Percentiles rank a stretch among this genome's conserved stretches.
Evolutionary conservation across 2,888 invertebrate genomes (phyloP).

Genomic region (Latheticus oryzae): DNA sequence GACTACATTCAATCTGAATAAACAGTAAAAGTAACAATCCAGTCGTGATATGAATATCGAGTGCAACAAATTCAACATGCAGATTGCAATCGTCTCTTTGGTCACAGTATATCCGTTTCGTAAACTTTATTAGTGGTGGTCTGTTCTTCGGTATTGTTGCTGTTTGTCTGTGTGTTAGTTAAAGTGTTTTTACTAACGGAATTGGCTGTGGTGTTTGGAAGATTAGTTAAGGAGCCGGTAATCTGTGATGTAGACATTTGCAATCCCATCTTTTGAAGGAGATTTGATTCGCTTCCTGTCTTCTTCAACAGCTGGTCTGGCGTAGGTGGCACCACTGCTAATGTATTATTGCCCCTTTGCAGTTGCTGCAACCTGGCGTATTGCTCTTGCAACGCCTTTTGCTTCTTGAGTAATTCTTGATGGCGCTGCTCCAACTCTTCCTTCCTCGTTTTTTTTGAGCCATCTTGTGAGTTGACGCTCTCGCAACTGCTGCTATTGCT

Average conservation of each 20-base stretch:
- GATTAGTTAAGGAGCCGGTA: slow-evolving; percentile 73
- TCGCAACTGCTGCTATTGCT: slow-evolving; percentile 81
- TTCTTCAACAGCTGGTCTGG: slow-evolving; percentile 79
- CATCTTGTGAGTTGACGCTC: slow-evolving; percentile 81
- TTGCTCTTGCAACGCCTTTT: slow-evolving; percentile 90
- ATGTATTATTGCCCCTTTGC: slow-evolving; percentile 79
- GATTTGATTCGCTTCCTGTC: slow-evolving; percentile 89
- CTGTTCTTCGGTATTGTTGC: slow-evolving; percentile 34
- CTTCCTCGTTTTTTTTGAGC: slow-evolving; percentile 73
- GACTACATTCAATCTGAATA: slow-evolving; percentile 53
- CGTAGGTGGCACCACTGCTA: slow-evolving; percentile 72
- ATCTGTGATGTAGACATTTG: slow-evolving; percentile 70
- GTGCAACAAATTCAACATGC: slow-evolving; percentile 53
- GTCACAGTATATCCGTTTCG: slow-evolving; percentile 95
- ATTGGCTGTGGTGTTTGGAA: slow-evolving; percentile 65
- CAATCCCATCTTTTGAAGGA: slow-evolving; percentile 85
- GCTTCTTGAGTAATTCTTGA: slow-evolving; percentile 88
- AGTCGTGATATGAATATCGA: slow-evolving; percentile 55
- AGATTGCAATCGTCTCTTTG: slow-evolving; percentile 57
- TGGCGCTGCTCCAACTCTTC: slow-evolving; percentile 87
- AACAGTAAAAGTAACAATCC: slow-evolving; percentile 53
- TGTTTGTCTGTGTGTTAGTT: slow-evolving; percentile 49
- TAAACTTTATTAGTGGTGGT: slow-evolving; percentile 85
- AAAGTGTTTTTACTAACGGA: slow-evolving; percentile 53
- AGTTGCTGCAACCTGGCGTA: slow-evolving; percentile 90